Evolutionary conservation across 2,797 vertebrate genomes (phyloP).

Genomic region (Trachurus trachurus): DNA sequence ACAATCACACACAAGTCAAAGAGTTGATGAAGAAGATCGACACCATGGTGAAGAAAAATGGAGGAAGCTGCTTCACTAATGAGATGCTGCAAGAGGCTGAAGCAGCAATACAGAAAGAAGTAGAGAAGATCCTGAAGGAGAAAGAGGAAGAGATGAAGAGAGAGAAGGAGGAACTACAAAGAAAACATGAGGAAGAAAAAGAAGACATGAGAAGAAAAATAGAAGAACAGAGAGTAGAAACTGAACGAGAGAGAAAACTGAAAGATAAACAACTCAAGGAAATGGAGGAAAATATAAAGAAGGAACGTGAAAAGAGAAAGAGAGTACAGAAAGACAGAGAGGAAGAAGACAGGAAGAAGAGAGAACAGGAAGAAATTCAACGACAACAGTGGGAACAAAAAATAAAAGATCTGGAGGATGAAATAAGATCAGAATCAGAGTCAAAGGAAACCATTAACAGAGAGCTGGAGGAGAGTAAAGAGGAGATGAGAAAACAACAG

Average conservation of each 20-base stretch:
- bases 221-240: too few species aligned
- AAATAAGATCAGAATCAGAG: not conserved
- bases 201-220: too few species aligned
- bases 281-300: not conserved
- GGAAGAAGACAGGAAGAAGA: constrained; percentile 14
- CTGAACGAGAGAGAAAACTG: too few species aligned
- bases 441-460: not conserved
- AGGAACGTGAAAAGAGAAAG: not conserved
- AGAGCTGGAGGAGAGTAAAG: not conserved
- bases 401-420: not conserved
- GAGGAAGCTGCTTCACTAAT: constrained; percentile 43
- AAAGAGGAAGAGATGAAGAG: constrained; percentile 14
- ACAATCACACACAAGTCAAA: rapidly evolving
- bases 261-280: not conserved
- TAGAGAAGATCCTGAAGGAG: constrained; percentile 3
- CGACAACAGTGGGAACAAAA: not conserved
- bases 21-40: constrained; percentile 6
- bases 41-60: rapidly evolving
- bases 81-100: constrained; percentile 54
- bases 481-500: not conserved
- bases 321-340: constrained; percentile 8
- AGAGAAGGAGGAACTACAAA: not conserved
- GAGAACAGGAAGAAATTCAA: not conserved
- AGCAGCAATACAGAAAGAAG: constrained; percentile 10
- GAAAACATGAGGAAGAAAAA: not conserved